Base-by-base conservation (phyloP, 2,113 vertebrate genomes). In the Coptodon bakossiorum region DNA sequence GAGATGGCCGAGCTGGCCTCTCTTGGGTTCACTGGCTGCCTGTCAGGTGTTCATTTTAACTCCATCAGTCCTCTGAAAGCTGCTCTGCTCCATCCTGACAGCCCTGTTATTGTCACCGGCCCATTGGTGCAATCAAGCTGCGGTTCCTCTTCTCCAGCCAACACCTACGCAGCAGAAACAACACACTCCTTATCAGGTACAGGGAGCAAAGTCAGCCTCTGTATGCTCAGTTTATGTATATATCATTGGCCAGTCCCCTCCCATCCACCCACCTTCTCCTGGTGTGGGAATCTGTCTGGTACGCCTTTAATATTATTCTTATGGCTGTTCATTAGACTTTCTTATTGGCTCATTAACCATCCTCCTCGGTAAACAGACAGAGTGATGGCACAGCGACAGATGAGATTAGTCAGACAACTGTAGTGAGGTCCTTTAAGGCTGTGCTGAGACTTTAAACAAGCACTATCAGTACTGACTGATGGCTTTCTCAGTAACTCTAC, bases 21-120 rank as follows among this genome's bases (percentile, higher is more conserved):
- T 1, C 96, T 97, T 63, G 98, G 98, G 53, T 99, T 99, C 95
- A 95, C 93, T 4, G 99, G 99, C 85, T 99, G 99, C 83, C 97
- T 99, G 52, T 99, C 99, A 13, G 97, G 97, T 1, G 97, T 99
- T 86, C 97, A 96, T 92, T 97, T 99, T 88, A 98, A 98, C 95
- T 97, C 97, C 80, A 93, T 99, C 93, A 95, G 96, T 80, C 98
- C 98, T 22, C 95, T 99, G 92, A 99, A 99, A 91, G 97, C 97
- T 6, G 98, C 98, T 3, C 94, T 99, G 85, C 95, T 97, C n/a
- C 96, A 96, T 63, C 90, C 96, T 19, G 96, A 94, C 93, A 94
- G 95, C 89, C 95, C 96, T 1, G 87, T 99, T 76, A 94, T 89
- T n/a, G 91, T 98, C 88, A 97, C 94, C 4, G 98, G 98, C 14